A percentile compares a stretch with the other conserved stretches of the same genome.
Conservation (phyloP, 2,113 vertebrate genomes). For the Myrmecophaga tridactyla region DNA sequence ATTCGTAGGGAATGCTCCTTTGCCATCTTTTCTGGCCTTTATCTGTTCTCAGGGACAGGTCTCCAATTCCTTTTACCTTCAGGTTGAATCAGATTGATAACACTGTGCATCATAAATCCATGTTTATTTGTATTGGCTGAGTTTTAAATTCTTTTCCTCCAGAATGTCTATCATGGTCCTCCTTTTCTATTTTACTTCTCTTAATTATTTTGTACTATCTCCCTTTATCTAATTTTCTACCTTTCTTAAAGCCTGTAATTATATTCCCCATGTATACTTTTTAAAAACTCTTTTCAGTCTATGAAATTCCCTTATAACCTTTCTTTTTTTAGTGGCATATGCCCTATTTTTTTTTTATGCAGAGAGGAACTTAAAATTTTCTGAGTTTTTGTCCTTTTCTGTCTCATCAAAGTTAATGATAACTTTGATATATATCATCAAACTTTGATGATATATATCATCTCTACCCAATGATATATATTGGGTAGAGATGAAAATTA, state of each 20-base stretch:
- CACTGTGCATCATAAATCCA: neutral
- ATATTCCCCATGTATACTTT: neutral
- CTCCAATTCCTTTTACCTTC: neutral
- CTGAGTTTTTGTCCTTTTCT: neutral
- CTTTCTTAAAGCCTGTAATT: neutral
- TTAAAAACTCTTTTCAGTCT: neutral
- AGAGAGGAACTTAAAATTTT: neutral
- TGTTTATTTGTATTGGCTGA: neutral
- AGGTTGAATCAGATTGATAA: neutral
- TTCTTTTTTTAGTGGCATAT: neutral
- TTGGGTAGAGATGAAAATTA: neutral
- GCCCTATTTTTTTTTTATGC: neutral
- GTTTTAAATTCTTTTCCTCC: neutral
- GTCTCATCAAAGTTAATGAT: neutral
- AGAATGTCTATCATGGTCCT: neutral
- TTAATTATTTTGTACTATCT: neutral
- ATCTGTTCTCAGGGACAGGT: neutral
- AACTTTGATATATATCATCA: no score
- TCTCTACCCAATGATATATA: no score
- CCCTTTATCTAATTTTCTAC: neutral
- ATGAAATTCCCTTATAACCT: neutral
- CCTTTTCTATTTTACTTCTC: neutral
- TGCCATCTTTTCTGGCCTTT: neutral
- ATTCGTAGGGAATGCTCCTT: neutral
- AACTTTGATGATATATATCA: no score